phyloP scores from a whole-genome alignment of 2,113 vertebrate species.

The Laterallus jamaicensis region DNA sequence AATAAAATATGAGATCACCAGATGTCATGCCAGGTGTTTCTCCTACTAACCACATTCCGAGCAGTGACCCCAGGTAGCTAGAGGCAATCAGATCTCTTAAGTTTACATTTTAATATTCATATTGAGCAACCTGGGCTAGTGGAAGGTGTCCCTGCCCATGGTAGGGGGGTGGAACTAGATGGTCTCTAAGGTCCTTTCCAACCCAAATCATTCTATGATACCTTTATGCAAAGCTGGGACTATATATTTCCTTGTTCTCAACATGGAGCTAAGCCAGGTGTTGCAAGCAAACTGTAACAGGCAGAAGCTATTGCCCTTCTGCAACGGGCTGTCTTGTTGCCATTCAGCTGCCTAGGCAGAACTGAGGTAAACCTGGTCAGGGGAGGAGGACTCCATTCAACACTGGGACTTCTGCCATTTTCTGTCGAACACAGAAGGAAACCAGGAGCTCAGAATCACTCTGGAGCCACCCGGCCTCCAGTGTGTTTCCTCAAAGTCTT shows the following conservation, averaged over 20 bases:
- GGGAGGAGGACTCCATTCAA: not conserved
- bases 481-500: not conserved
- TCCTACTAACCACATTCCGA: not conserved
- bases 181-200: too few relatives aligned
- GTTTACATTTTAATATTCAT: not conserved
- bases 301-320: not conserved
- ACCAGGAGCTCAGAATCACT: not conserved
- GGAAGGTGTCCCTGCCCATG: too few relatives aligned
- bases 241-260: not conserved
- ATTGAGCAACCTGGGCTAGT: too few relatives aligned
- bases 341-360: not conserved
- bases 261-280: not conserved
- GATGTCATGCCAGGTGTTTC: not conserved
- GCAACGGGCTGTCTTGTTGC: accelerated
- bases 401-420: not conserved
- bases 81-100: not conserved
- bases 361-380: not conserved
- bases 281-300: not conserved
- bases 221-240: not conserved
- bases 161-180: too few relatives aligned
- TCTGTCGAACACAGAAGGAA: not conserved
- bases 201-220: too few relatives aligned
- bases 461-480: not conserved
- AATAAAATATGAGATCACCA: not conserved
- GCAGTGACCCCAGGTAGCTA: not conserved